Evolutionary conservation across 2,888 invertebrate genomes (phyloP), one percentile per base, ranked within the genome.

Genomic region (Scaptodrosophila latifasciaeformis): DNA sequence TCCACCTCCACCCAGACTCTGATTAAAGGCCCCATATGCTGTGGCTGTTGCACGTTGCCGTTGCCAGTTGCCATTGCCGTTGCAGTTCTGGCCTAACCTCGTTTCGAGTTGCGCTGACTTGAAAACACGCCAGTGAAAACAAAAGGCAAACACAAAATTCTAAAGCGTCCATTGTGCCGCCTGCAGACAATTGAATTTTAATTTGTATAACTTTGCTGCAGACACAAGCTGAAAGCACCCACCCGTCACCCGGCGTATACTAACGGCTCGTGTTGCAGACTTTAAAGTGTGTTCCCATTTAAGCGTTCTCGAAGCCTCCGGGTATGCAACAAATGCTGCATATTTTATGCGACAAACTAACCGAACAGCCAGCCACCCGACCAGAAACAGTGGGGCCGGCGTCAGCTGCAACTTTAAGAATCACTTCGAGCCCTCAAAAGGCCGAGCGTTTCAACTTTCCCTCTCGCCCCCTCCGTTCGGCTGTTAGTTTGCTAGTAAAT

Each of bases 181-280:
- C 42, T 46, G 60, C 60, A 53, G 59, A 71, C 71, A 67, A 76
- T 67, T 62, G 60, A 61, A 67, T 75, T 71, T 71, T 59, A 75
- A 70, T 71, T 70, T 78, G 79, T 70, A 62, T 61, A 75, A 71
- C 65, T 62, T 59, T 69, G 47, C 53, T 53, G 49, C 40, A 15
- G 24, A 24, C 24, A 24, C 4, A 3, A 7, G 24, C 24, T 7
- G 4, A 7, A 7, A 3, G 4, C 24, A 3, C 24, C 24, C 24
- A 24, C 24, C 7, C 24, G 24, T 7, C 24, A 24, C 3, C 24
- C 24, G 24, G 7, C 24, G 4, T 3, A 5, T 24, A 7, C 3
- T 7, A 24, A 24, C 24, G 7, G 24, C 24, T 24, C 4, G 4
- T 24, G 18, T 17, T 40, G 47, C 24, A 48, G 46, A 52, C 53